Evolutionary conservation across 2,113 vertebrate species (phyloP).

Genomic region (Lepus europaeus): DNA sequence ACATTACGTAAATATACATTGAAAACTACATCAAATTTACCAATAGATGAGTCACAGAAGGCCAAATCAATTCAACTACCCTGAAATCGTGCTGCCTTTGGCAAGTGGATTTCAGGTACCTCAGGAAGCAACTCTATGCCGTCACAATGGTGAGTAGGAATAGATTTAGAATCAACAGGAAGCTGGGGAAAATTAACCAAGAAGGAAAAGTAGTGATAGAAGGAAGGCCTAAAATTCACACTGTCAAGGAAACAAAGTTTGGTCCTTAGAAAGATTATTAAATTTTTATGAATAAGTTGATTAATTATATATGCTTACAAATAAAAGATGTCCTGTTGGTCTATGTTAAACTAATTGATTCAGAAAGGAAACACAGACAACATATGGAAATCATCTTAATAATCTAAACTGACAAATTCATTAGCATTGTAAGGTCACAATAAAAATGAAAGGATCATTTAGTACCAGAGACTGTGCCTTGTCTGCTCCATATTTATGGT

Average conservation of each 20-base stretch:
- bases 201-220: neutral
- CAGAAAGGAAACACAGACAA: neutral
- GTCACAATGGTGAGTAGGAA: neutral
- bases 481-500: neutral
- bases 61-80: neutral
- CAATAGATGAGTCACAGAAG: neutral
- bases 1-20: neutral
- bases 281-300: slow-evolving; percentile 23
- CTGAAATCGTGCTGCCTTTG: neutral
- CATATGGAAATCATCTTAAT: neutral
- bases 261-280: neutral
- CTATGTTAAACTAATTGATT: neutral
- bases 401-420: slow-evolving; percentile 3
- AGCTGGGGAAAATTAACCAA: neutral
- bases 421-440: neutral
- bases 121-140: neutral
- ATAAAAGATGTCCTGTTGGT: neutral
- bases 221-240: neutral
- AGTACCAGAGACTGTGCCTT: neutral
- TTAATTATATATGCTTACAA: slow-evolving; percentile 8
- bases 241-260: neutral
- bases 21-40: neutral
- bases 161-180: neutral
- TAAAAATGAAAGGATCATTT: slow-evolving; percentile 5
- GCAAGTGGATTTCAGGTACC: neutral